These are phyloP conservation scores for Acrobasis repandana DNA, from an alignment of 2,888 invertebrate species.

Conservation along the genomic window DNA sequence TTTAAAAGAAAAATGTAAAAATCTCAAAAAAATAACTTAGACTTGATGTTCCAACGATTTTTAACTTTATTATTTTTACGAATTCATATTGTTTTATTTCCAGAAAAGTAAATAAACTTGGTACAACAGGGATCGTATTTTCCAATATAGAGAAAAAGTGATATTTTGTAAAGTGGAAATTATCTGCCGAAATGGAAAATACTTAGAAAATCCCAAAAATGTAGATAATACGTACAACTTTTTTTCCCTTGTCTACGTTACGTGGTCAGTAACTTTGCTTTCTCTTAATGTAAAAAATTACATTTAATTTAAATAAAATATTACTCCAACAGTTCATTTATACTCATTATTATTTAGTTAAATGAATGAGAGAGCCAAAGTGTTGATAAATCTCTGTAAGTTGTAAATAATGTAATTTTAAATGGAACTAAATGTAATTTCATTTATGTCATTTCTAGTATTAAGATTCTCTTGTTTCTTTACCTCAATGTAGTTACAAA, in stretches of 20 bases:
- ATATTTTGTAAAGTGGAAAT: too few relatives aligned
- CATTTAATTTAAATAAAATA: constrained; percentile 35
- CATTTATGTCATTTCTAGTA: constrained; percentile 64
- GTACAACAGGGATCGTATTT: too few relatives aligned
- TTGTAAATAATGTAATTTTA: constrained; percentile 70
- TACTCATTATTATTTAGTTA: constrained; percentile 68
- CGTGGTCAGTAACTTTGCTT: constrained; percentile 63
- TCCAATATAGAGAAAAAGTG: too few relatives aligned
- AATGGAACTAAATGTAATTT: constrained; percentile 59
- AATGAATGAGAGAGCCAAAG: constrained; percentile 72
- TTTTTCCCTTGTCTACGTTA: constrained; percentile 41
- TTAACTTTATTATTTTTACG: too few relatives aligned
- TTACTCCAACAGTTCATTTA: constrained; percentile 51
- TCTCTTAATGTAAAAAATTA: constrained; percentile 36
- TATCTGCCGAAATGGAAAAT: not conserved
- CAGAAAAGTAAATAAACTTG: too few relatives aligned
- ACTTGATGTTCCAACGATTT: too few relatives aligned
- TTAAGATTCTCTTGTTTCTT: constrained; percentile 61
- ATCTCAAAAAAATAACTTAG: too few relatives aligned
- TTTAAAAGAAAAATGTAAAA: too few relatives aligned
- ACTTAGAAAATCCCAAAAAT: constrained; percentile 56
- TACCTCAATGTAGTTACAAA: constrained; percentile 66
- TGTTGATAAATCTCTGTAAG: constrained; percentile 60
- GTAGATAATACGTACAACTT: constrained; percentile 67
- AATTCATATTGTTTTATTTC: too few relatives aligned